Evolutionary conservation across 2,113 vertebrate genomes (phyloP), one percentile per base, ranked within the genome.

Genomic region (Proterorhinus semilunaris): DNA sequence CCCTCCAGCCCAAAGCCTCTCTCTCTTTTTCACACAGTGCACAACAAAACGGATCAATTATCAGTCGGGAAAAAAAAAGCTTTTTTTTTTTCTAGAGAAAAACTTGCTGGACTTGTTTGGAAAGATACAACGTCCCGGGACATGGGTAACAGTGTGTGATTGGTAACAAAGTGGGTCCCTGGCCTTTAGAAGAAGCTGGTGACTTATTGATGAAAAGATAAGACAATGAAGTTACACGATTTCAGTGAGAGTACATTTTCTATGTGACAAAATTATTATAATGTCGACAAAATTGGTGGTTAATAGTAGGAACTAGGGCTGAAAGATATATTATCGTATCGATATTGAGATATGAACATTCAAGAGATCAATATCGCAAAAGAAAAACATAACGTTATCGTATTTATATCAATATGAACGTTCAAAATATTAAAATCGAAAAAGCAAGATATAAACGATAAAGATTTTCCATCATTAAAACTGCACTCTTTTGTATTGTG

Each of bases 21-120:
- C 8, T 42, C 8, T 58, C 10, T 11, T 7, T 2, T 13, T 72
- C 3, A 46, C 27, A 67, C 10, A 58, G 27, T 21, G 49, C 36
- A 17, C 44, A 46, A 15, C 1, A 53, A 8, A 49, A 67, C 5
- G 54, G 59, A 63, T 54, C 57, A 45, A 42, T 61, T 62, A 10
- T n/a, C 5, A 62, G 43, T 10, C 9, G 48, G 65, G 68, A 57
- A 74, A 53, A 12, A 53, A 68, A 68, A 63, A 70, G n/a, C n/a
- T n/a, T n/a, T n/a, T n/a, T 62, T 45, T 65, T 50, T 36, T 70
- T 68, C 66, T 0, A 65, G 53, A 0, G 10, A 72, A 10, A 66
- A 87, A 82, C 82, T 69, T 45, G 76, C 66, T 52, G 7, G 74
- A 81, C 80, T 61, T 17, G 76, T 86, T 83, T 62, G 64, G 45